phyloP scores from a whole-genome alignment of 2,113 vertebrate species.

The Numida meleagris region DNA sequence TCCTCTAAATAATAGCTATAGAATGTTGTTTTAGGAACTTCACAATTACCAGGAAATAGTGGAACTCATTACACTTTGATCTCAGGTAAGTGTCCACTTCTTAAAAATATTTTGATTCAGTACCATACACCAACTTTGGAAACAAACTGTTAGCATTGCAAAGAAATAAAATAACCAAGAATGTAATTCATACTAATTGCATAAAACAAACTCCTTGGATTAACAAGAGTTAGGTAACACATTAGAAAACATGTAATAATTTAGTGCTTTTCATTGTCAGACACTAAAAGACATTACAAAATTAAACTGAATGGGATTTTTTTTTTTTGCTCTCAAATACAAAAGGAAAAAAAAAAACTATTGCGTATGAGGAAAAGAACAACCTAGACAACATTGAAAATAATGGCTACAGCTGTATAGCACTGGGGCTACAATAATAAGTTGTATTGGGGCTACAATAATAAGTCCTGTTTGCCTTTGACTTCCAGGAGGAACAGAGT shows the following conservation, averaged over 20 bases:
- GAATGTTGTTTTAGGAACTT: neutral
- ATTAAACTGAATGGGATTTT: neutral
- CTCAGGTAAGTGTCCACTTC: neutral
- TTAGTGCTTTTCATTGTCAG: neutral
- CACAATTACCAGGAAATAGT: conserved; percentile 2
- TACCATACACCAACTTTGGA: conserved; percentile 15
- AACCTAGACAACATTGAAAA: neutral
- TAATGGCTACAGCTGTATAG: neutral
- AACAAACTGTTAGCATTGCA: conserved; percentile 10
- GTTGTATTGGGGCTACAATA: neutral
- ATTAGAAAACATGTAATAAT: neutral
- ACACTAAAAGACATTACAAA: neutral
- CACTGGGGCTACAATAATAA: neutral
- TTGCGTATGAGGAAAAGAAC: neutral
- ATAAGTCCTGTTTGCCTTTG: neutral
- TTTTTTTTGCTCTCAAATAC: neutral
- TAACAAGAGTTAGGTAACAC: neutral
- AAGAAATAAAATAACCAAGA: conserved; percentile 45
- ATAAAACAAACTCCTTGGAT: neutral
- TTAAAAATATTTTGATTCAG: conserved; percentile 23
- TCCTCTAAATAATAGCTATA: neutral
- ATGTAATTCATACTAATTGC: neutral
- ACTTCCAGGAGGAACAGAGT: neutral
- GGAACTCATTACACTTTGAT: conserved; percentile 41
- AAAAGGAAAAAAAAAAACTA: neutral